A percentile compares a stretch with the other conserved stretches of the same genome.
Conservation (phyloP, 2,888 invertebrate species). For the Megastigmus dorsalis region DNA sequence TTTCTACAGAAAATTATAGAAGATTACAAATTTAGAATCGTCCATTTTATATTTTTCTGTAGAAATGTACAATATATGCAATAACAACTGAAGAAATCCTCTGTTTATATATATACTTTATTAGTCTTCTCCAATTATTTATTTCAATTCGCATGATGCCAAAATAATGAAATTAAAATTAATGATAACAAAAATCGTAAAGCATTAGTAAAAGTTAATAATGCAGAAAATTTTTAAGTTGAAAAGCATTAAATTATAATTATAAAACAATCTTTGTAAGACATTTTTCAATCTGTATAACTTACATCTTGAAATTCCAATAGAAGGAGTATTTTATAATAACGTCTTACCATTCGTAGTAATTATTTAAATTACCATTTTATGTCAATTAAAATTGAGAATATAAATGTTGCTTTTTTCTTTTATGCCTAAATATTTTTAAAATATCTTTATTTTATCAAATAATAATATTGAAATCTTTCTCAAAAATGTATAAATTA, state of each 20-base stretch:
- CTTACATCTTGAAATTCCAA: conserved; percentile 31
- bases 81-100: conserved; percentile 2
- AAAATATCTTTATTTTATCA: conserved; percentile 1
- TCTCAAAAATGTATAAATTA: too few relatives aligned
- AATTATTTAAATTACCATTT: conserved; percentile 30
- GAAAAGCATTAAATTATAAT: background rate
- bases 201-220: background rate
- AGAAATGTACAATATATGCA: conserved; percentile 35
- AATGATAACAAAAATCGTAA: conserved; percentile 5
- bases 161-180: conserved; percentile 34
- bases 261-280: conserved; percentile 24
- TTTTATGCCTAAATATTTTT: background rate
- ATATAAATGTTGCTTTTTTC: conserved; percentile 15
- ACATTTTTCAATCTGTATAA: conserved; percentile 25
- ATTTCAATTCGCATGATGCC: conserved; percentile 47
- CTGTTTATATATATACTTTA: conserved; percentile 22
- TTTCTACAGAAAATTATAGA: conserved; percentile 46
- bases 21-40: background rate
- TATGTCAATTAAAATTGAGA: conserved; percentile 40
- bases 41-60: conserved; percentile 46
- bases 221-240: conserved; percentile 2
- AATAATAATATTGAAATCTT: too few relatives aligned
- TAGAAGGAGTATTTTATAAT: conserved; percentile 41
- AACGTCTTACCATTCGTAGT: conserved; percentile 30
- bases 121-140: conserved; percentile 34